Conservation (phyloP, 1,140 invertebrate species). For the Diuraphis noxia region DNA sequence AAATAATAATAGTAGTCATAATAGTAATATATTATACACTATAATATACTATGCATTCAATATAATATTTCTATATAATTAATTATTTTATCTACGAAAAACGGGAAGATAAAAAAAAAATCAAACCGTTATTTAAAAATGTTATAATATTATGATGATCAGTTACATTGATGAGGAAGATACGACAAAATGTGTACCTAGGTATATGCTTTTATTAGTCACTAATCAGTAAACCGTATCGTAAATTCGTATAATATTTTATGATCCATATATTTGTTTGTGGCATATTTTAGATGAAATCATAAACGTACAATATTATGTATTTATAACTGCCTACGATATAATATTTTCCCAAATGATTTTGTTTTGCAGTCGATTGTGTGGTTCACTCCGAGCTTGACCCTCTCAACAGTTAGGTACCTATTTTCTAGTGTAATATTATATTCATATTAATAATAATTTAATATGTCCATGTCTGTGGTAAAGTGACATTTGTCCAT, state of each 20-base stretch:
- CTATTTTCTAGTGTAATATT: not conserved
- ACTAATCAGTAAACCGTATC: not conserved
- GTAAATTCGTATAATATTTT: not conserved
- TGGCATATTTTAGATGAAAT: not conserved
- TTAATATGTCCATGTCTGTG: not conserved
- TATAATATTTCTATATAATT: not conserved
- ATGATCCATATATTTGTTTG: not conserved
- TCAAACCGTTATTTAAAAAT: too few species aligned
- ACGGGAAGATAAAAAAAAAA: not conserved
- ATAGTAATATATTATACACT: too few species aligned
- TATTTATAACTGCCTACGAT: not conserved
- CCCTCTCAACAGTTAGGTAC: not conserved
- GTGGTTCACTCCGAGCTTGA: not conserved
- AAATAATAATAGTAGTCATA: not conserved
- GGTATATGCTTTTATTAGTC: too few species aligned
- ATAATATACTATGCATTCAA: not conserved
- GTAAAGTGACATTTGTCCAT: not conserved
- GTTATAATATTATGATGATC: not conserved
- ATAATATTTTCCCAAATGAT: not conserved
- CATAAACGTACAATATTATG: not conserved
- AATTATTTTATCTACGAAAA: not conserved
- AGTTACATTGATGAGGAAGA: not conserved
- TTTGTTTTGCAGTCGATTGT: not conserved
- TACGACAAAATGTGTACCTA: not conserved
- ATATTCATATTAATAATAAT: not conserved